A percentile compares a stretch with the other conserved stretches of the same genome.
These are phyloP conservation scores for Creontiades dilutus DNA, from an alignment of 2,888 invertebrate genomes.

Conservation along the genomic window DNA sequence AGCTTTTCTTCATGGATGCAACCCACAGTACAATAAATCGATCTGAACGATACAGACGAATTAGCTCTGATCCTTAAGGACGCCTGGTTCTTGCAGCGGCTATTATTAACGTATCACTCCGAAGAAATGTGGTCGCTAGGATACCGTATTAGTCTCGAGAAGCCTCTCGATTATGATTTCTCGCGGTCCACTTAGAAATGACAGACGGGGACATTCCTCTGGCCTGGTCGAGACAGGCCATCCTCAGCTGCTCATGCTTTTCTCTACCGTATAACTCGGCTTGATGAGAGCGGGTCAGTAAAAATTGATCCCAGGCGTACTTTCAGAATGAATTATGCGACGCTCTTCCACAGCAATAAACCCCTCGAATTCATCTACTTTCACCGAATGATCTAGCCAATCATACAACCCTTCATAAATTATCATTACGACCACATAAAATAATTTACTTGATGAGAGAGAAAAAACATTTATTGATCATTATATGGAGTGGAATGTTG, in stretches of 20 bases:
- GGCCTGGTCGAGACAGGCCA: neutral
- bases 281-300: neutral
- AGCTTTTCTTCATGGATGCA: too few species aligned
- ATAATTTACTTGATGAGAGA: too few species aligned
- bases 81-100: neutral
- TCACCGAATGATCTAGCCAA: too few species aligned
- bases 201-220: neutral
- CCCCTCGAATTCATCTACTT: too few species aligned
- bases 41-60: too few species aligned
- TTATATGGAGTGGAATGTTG: too few species aligned
- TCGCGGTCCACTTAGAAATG: neutral
- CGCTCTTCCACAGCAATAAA: neutral
- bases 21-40: too few species aligned
- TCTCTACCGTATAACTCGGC: neutral
- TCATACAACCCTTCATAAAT: too few species aligned
- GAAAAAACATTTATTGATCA: too few species aligned
- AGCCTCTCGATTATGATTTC: constrained; percentile 7
- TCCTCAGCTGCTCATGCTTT: neutral
- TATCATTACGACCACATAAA: too few species aligned
- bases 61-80: neutral
- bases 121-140: neutral
- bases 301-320: neutral
- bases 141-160: constrained; percentile 8
- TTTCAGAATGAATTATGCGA: neutral
- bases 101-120: neutral